A percentile compares a stretch with the other conserved stretches of the same genome.
phyloP scores from a whole-genome alignment of 2,888 invertebrate species.

The Nemotelus nigrinus region DNA sequence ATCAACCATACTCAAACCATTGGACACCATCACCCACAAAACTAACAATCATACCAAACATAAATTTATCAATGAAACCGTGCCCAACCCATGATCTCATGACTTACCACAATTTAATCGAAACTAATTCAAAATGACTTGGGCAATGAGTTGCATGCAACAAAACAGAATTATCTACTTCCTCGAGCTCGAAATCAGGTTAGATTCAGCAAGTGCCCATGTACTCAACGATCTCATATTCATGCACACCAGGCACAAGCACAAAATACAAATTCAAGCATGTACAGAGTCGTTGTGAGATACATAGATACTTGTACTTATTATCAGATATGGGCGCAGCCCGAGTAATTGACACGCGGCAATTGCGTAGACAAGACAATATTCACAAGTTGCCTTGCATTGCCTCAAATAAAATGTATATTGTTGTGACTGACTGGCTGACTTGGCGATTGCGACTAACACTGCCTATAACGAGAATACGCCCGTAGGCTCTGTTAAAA shows the following conservation, averaged over 20 bases:
- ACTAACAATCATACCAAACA: no score
- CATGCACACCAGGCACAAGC: no score
- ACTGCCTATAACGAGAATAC: neutral
- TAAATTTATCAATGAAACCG: neutral
- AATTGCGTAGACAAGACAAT: slow-evolving; percentile 21
- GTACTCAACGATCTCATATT: neutral
- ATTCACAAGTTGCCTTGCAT: neutral
- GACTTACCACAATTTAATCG: slow-evolving; percentile 41
- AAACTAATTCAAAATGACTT: slow-evolving; percentile 33
- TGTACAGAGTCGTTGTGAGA: neutral
- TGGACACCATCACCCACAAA: no score
- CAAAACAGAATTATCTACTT: slow-evolving; percentile 38
- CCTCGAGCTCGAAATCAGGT: slow-evolving; percentile 29
- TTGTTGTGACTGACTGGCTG: neutral
- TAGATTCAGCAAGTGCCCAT: slow-evolving; percentile 2
- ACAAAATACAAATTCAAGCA: neutral
- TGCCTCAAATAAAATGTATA: slow-evolving; percentile 24
- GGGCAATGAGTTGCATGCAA: slow-evolving; percentile 18
- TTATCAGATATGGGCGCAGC: slow-evolving; percentile 40
- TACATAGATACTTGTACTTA: neutral
- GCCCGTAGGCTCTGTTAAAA: neutral
- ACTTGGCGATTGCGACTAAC: neutral
- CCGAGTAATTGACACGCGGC: slow-evolving; percentile 40
- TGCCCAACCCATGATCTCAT: slow-evolving; percentile 26
- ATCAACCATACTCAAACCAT: no score